These are phyloP conservation scores for Lottia scabra DNA, from an alignment of 2,888 invertebrate species.

Conservation along the genomic window DNA sequence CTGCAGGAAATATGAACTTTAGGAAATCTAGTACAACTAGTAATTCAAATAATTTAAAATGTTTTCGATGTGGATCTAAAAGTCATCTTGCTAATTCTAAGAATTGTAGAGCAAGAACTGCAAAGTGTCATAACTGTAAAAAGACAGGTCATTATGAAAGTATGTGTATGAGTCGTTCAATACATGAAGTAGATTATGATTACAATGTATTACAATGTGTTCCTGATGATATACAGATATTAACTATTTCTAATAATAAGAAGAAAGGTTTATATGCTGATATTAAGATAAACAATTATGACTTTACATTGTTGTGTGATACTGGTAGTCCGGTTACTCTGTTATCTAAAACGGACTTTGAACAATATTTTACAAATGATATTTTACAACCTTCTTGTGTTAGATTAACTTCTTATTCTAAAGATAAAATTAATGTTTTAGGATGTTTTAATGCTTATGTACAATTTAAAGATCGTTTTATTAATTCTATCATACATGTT, in stretches of 20 bases:
- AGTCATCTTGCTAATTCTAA: background rate
- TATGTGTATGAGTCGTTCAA: background rate
- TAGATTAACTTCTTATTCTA: too few species aligned
- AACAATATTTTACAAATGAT: background rate
- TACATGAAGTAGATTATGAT: background rate
- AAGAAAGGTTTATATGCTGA: background rate
- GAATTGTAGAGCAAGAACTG: background rate
- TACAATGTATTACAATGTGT: background rate
- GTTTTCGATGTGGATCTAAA: background rate
- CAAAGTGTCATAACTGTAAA: background rate
- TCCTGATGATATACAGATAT: background rate
- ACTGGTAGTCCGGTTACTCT: too few species aligned
- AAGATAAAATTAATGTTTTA: background rate
- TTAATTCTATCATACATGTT: background rate
- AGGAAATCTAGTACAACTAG: background rate
- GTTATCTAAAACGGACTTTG: too few species aligned
- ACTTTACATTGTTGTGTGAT: too few species aligned
- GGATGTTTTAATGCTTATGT: background rate
- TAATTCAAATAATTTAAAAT: background rate
- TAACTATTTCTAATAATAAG: background rate
- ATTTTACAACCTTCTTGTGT: background rate
- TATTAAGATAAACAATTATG: too few species aligned
- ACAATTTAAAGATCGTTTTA: background rate
- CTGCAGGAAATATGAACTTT: too few species aligned
- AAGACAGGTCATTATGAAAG: background rate